These are phyloP conservation scores for Saguinus imperator DNA, from an alignment of 2,113 vertebrate species.

Conservation along the genomic window DNA sequence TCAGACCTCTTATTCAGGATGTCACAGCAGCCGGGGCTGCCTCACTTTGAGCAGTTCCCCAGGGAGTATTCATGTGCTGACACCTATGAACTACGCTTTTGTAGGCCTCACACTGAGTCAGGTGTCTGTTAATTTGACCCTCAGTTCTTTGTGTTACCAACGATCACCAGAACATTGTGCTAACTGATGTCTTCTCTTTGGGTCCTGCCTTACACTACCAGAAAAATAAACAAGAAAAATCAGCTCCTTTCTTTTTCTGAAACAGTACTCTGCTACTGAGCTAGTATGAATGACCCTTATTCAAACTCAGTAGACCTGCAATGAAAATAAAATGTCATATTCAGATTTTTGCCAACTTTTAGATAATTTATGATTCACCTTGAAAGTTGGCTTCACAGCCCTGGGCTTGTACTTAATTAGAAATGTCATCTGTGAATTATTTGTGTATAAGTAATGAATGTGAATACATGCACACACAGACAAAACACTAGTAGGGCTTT, in stretches of 20 bases:
- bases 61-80: too few relatives aligned
- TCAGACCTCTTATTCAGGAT: neutral
- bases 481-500: neutral
- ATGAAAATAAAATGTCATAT: slow-evolving; percentile 17
- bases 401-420: neutral
- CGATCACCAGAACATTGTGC: neutral
- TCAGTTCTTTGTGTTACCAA: neutral
- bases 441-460: neutral
- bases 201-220: neutral
- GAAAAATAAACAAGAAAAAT: neutral
- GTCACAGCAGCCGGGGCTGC: neutral
- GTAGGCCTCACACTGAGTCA: neutral
- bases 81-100: neutral
- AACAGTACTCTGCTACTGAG: neutral
- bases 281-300: neutral
- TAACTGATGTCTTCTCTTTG: neutral
- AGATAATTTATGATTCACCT: slow-evolving; percentile 47
- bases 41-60: too few relatives aligned
- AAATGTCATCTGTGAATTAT: slow-evolving; percentile 16
- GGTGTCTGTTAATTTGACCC: neutral
- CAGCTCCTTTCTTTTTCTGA: neutral
- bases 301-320: slow-evolving; percentile 13
- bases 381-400: neutral
- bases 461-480: neutral
- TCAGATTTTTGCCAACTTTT: slow-evolving; percentile 37